Percentiles rank a stretch among this genome's conserved stretches.
Conservation (phyloP, 2,888 invertebrate species). For the Cordylochernes scorpioides region DNA sequence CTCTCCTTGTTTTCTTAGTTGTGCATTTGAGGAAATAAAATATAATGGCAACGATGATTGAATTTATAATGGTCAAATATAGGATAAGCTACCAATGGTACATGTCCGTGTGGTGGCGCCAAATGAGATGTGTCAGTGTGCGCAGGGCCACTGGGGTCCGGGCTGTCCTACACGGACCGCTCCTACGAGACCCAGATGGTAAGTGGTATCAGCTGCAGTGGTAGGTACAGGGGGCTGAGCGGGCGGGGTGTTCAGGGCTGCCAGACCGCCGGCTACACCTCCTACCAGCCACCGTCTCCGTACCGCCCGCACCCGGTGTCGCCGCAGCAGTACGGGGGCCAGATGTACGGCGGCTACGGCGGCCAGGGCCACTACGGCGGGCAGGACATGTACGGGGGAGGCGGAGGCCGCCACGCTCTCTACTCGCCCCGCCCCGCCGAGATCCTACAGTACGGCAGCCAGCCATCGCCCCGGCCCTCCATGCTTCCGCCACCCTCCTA, state of each 20-base stretch:
- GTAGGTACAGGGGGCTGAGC: too few species aligned
- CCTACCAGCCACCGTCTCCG: constrained; percentile 12
- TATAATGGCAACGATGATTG: too few species aligned
- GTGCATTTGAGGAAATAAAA: too few species aligned
- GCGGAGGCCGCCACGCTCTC: background rate
- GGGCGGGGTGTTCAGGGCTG: too few species aligned
- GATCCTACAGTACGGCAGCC: constrained; percentile 8
- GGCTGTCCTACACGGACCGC: constrained; percentile 12
- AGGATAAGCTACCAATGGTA: too few species aligned
- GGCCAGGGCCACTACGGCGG: too few species aligned
- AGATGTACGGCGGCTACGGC: constrained; percentile 4
- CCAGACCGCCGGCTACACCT: constrained; percentile 11
- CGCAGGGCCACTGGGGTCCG: constrained; percentile 12
- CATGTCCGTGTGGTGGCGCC: too few species aligned
- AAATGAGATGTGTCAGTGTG: too few species aligned
- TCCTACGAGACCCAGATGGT: constrained; percentile 12
- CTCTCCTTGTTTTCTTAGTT: too few species aligned
- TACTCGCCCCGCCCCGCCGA: background rate
- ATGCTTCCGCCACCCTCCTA: constrained; percentile 8
- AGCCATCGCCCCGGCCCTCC: constrained; percentile 6
- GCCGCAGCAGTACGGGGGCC: constrained; percentile 10
- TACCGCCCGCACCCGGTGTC: constrained; percentile 10
- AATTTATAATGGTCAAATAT: too few species aligned
- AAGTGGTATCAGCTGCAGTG: too few species aligned
- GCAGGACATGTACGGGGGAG: background rate